Evolutionary conservation across 2,113 vertebrate species (phyloP), one percentile per base, ranked within the genome.

Genomic region (Zingel zingel): DNA sequence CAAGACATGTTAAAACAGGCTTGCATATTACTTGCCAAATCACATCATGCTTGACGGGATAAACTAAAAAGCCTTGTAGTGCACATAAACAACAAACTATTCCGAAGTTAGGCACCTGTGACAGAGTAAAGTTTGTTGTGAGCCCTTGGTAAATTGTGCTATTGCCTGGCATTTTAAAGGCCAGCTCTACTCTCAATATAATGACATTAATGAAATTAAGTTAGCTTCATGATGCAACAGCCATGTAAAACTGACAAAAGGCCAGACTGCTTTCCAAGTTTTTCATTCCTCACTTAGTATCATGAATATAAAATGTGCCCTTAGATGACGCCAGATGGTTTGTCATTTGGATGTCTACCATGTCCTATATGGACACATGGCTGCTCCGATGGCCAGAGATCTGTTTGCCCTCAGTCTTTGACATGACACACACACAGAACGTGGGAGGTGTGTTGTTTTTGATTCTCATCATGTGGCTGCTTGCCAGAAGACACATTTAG

Each of bases 361-460:
- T 90, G 90, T 92, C 86, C 91, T 91, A 85, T 56, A 90, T 91
- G 90, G 84, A 87, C 91, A 94, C 92, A 93, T 91, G 91, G 91
- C 78, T 50, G 81, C 89, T 84, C 83, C n/a, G 18, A 86, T 79
- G 90, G 85, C 91, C 84, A 89, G 62, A 88, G 77, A 83, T 90
- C 84, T 81, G 70, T 89, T 91, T 73, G 89, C 89, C 86, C 79
- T 43, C 39, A 19, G 83, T 77, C 81, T 79, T 30, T 81, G 87
- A 77, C 84, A 89, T 76, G 30, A 30, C 30, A 30, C 30, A 30
- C 30, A 30, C 30, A 30, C 30, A 30, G 30, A 30, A 30, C 30
- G 30, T 30, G 30, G 30, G 0, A 30, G 30, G 30, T 30, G 30
- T 30, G 30, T 30, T 3, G 27, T 27, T 27, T 30, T 0, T 30